Evolutionary conservation across 2,888 invertebrate genomes (phyloP), one percentile per base, ranked within the genome.

Genomic region (Drosophila monieri): DNA sequence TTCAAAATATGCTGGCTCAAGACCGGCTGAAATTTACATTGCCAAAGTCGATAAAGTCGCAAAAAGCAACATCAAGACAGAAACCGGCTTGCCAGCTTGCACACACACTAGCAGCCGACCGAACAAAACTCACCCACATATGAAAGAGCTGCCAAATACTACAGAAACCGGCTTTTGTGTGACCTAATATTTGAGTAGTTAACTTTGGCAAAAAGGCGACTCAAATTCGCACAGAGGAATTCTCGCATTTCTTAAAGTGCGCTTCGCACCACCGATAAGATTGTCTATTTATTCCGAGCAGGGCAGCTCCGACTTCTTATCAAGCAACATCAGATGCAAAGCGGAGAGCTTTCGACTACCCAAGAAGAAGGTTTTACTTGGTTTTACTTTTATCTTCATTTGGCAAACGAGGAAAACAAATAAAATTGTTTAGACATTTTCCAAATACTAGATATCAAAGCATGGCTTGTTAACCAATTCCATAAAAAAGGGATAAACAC

Each of bases 81-180:
- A 80, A 79, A 84, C 69, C 69, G 69, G 80, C 84, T 85, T 70
- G 57, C 80, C 60, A 77, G 58, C 66, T 53, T 51, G 30, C 64
- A 65, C 53, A 65, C 25, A 44, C 43, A 44, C 14, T 21, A 43
- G 21, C 41, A 39, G 39, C 37, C 35, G 44, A 47, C 56, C 70
- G 35, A 23, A 18, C 55, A 49, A 69, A 69, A 74, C 85, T 80
- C 86, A 80, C 80, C 86, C 80, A 80, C 86, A 85, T 80, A 83
- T 73, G 74, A 66, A 78, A 67, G 72, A 72, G 71, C 66, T 59
- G 77, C 61, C 74, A 70, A 76, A 75, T 68, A 78, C 74, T 71
- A 74, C 80, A 84, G 74, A 81, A 85, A 85, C 80, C 80, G 86
- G 86, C 80, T 80, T 85, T 76, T 60, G 52, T 44, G 71, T 84